Evolutionary conservation across 2,888 invertebrate genomes (phyloP).

Genomic region (Eristalis pertinax): DNA sequence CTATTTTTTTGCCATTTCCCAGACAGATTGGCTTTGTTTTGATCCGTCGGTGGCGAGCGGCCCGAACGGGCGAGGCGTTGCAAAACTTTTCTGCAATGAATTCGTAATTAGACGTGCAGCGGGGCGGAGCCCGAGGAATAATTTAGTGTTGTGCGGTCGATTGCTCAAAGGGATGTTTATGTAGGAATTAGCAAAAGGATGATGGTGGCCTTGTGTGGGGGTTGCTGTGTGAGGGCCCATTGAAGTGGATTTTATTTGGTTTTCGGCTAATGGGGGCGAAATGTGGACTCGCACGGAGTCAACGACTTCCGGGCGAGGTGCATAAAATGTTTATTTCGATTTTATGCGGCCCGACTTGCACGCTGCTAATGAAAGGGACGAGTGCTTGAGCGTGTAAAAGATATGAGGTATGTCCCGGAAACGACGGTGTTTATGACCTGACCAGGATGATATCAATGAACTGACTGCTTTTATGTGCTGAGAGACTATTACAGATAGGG

Average conservation of each 20-base stretch:
- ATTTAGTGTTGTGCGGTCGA: constrained; percentile 65
- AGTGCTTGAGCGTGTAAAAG: not conserved
- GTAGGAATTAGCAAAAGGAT: constrained; percentile 51
- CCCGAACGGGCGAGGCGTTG: constrained; percentile 10
- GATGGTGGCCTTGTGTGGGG: constrained; percentile 31
- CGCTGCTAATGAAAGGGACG: constrained; percentile 26
- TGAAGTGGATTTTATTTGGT: constrained; percentile 36
- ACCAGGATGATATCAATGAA: not conserved
- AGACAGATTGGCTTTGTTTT: constrained; percentile 1
- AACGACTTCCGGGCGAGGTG: constrained; percentile 47
- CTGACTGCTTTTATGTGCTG: not conserved
- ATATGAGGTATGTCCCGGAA: not conserved
- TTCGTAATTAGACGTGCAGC: constrained; percentile 54
- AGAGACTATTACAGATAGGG: not conserved
- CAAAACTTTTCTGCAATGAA: constrained; percentile 62
- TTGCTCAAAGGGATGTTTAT: constrained; percentile 63
- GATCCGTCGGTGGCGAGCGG: not conserved
- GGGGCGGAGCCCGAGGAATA: constrained; percentile 28
- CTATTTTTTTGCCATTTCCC: not conserved
- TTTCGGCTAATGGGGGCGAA: constrained; percentile 34
- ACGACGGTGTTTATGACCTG: not conserved
- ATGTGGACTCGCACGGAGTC: constrained; percentile 35
- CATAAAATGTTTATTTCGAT: constrained; percentile 25
- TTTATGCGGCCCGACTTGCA: constrained; percentile 20
- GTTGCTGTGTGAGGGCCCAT: not conserved